These are phyloP conservation scores for Hippocampus kuda DNA, from an alignment of 2,797 vertebrate genomes.

Conservation along the genomic window DNA sequence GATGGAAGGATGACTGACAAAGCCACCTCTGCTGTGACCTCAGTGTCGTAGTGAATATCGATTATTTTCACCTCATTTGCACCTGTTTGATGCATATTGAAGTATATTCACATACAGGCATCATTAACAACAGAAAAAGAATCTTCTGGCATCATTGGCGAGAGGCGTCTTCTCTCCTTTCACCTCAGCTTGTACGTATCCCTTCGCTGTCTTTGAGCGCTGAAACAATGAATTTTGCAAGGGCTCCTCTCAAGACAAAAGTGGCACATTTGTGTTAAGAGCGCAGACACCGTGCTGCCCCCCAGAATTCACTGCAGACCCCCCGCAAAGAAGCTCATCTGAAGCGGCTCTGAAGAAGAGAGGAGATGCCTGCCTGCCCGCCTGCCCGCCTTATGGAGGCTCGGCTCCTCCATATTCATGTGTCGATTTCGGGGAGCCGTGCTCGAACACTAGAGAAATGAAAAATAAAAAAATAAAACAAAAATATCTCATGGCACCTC, in stretches of 20 bases:
- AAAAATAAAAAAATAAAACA: constrained; percentile 6
- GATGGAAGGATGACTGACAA: no score
- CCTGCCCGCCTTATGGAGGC: constrained; percentile 29
- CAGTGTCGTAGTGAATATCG: not conserved
- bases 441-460: constrained; percentile 32
- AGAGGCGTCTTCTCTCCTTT: constrained; percentile 7
- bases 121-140: not conserved
- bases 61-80: not conserved
- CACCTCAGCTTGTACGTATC: constrained; percentile 32
- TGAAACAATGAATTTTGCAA: constrained; percentile 57
- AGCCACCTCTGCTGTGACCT: no score
- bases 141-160: not conserved
- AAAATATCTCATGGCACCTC: constrained; percentile 33
- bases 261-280: constrained; percentile 38
- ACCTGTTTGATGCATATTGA: not conserved
- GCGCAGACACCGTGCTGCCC: constrained; percentile 39
- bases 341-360: constrained; percentile 48
- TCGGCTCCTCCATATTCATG: constrained; percentile 58
- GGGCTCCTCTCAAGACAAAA: constrained; percentile 54
- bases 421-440: constrained; percentile 24
- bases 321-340: constrained; percentile 51
- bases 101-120: not conserved
- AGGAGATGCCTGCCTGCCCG: constrained; percentile 41
- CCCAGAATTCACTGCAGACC: constrained; percentile 55
- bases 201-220: constrained; percentile 26